Conservation (phyloP, 2,888 invertebrate genomes). For the Drosophila borealis region DNA sequence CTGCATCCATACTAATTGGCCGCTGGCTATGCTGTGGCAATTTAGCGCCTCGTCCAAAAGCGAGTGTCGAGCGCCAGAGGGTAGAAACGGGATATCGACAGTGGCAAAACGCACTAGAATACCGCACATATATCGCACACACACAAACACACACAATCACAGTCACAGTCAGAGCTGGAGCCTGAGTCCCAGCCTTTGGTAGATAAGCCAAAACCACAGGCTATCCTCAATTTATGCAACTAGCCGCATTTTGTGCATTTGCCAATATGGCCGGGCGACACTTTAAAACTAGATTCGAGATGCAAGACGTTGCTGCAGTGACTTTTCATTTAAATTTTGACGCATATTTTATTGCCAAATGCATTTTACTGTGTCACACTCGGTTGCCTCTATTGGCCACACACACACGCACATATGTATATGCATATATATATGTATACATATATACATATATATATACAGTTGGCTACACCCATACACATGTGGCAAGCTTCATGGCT, state of each 20-base stretch:
- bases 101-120: constrained; percentile 14
- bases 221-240: constrained; percentile 65
- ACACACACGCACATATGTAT: neutral
- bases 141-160: constrained; percentile 7
- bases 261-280: constrained; percentile 42
- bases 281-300: constrained; percentile 48
- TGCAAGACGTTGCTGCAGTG: constrained; percentile 23
- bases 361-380: constrained; percentile 53
- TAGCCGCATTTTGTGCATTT: constrained; percentile 44
- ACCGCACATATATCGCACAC: constrained; percentile 17
- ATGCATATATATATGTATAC: neutral
- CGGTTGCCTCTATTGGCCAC: constrained; percentile 35
- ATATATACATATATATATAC: constrained; percentile 6
- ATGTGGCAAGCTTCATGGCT: constrained; percentile 45
- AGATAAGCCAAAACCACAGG: constrained; percentile 64
- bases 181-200: constrained; percentile 20
- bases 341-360: constrained; percentile 71
- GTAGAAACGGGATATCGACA: constrained; percentile 2
- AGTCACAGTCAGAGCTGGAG: constrained; percentile 15
- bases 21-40: constrained; percentile 44
- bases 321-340: constrained; percentile 73
- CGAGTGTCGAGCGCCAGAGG: constrained; percentile 46
- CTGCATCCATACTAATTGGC: constrained; percentile 41
- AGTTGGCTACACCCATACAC: constrained; percentile 24
- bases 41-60: constrained; percentile 68